Evolutionary conservation across 2,797 vertebrate genomes (phyloP).

Genomic region (Falco biarmicus): DNA sequence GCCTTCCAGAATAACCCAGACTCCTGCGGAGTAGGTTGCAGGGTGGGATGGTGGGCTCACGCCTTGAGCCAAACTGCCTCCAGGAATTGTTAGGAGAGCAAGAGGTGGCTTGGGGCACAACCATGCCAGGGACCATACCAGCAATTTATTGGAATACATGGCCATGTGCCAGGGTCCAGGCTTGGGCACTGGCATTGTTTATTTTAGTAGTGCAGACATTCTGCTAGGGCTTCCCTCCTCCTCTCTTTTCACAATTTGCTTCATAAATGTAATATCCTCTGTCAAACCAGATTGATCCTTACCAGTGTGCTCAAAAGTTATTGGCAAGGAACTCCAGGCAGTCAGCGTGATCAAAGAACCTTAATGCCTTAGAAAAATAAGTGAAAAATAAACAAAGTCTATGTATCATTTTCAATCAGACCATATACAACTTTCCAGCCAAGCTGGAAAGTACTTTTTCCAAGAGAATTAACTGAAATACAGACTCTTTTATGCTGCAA

Average conservation of each 20-base stretch:
- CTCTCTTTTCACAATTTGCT: neutral
- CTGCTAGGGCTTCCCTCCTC: neutral
- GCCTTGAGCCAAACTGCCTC: neutral
- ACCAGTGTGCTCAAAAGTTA: neutral
- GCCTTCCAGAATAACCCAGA: neutral
- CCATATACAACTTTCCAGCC: neutral
- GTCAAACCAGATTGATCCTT: neutral
- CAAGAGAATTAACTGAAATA: neutral
- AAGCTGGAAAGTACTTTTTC: neutral
- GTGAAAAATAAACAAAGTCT: constrained; percentile 26
- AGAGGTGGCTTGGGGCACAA: neutral
- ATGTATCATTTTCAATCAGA: neutral
- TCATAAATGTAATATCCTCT: constrained; percentile 7
- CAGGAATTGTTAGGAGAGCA: neutral
- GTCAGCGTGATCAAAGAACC: neutral
- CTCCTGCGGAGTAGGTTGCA: neutral
- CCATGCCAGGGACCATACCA: neutral
- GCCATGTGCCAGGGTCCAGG: neutral
- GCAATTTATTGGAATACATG: neutral
- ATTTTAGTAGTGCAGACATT: neutral
- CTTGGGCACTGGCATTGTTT: neutral
- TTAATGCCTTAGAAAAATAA: constrained; percentile 40
- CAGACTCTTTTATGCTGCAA: neutral
- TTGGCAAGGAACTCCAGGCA: neutral
- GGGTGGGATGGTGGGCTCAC: neutral